Conservation (phyloP, 2,888 invertebrate species). For the Lepetodrilus schrolli region DNA sequence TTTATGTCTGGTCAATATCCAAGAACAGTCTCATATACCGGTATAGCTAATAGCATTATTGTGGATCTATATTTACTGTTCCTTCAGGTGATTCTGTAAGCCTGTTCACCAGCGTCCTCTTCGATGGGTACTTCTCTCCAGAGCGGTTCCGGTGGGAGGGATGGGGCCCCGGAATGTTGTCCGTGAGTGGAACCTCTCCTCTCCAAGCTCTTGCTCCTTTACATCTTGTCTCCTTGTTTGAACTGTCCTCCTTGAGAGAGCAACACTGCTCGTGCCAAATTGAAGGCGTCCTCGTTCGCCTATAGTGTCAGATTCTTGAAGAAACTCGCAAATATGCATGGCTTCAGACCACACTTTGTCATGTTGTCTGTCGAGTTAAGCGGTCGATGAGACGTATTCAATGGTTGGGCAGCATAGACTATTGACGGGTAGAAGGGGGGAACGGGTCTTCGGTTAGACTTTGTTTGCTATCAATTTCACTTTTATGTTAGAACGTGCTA, state of each 20-base stretch:
- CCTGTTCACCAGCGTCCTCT: conserved; percentile 87
- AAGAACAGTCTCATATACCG: too few relatives aligned
- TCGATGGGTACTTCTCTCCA: conserved; percentile 78
- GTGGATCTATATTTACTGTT: too few relatives aligned
- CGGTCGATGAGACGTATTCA: background rate
- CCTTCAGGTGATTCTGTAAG: conserved; percentile 66
- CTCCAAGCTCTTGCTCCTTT: too few relatives aligned
- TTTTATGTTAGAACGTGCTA: background rate
- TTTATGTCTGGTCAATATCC: too few relatives aligned
- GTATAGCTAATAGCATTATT: too few relatives aligned
- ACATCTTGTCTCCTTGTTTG: too few relatives aligned
- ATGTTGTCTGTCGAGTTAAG: background rate
- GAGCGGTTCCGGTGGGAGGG: conserved; percentile 86
- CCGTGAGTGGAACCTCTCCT: background rate
- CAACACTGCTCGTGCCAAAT: background rate
- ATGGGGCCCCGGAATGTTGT: conserved; percentile 6
- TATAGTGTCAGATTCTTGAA: background rate
- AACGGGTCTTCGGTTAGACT: background rate
- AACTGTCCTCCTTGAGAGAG: background rate
- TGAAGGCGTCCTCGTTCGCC: too few relatives aligned
- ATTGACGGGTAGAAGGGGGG: background rate
- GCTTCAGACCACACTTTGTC: background rate
- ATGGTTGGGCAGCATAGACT: background rate
- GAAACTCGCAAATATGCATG: background rate
- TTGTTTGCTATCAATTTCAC: conserved; percentile 8